phyloP scores from a whole-genome alignment of 2,797 vertebrate species.

The Capromys pilorides region DNA sequence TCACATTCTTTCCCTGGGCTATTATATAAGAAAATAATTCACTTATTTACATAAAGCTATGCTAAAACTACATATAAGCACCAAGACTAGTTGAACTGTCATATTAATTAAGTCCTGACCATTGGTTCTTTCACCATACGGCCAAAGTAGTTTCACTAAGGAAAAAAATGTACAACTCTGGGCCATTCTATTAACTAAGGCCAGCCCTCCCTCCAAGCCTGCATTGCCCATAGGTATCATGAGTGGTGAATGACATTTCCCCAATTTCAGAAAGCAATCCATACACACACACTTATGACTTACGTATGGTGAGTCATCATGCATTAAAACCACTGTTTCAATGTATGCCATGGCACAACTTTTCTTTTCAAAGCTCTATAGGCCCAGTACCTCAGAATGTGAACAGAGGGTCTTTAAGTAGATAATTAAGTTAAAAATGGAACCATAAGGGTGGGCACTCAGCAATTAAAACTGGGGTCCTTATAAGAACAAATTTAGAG shows the following conservation, averaged over 20 bases:
- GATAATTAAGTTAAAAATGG: not conserved
- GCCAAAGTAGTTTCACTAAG: not conserved
- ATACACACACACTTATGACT: not conserved
- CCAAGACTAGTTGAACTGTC: not conserved
- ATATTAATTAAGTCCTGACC: conserved; percentile 30
- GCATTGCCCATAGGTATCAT: not conserved
- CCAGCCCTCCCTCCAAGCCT: not conserved
- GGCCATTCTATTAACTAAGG: not conserved
- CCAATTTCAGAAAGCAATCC: not conserved
- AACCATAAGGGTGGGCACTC: not conserved
- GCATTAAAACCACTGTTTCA: not conserved
- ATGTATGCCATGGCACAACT: not conserved
- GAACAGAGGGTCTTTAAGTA: not conserved
- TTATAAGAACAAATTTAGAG: not conserved
- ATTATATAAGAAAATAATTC: conserved; percentile 54
- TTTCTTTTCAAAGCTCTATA: not conserved
- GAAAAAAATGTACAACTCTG: not conserved
- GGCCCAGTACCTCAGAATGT: not conserved
- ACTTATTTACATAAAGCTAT: conserved; percentile 43
- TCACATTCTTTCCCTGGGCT: not conserved
- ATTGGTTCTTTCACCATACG: not conserved
- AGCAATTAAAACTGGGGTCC: not conserved
- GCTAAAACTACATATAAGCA: not conserved
- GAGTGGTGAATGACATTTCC: not conserved
- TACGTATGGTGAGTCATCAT: not conserved